These are phyloP conservation scores for Pegea sp. DNA, from an alignment of 23 tunicate genomes.

Conservation along the genomic window DNA sequence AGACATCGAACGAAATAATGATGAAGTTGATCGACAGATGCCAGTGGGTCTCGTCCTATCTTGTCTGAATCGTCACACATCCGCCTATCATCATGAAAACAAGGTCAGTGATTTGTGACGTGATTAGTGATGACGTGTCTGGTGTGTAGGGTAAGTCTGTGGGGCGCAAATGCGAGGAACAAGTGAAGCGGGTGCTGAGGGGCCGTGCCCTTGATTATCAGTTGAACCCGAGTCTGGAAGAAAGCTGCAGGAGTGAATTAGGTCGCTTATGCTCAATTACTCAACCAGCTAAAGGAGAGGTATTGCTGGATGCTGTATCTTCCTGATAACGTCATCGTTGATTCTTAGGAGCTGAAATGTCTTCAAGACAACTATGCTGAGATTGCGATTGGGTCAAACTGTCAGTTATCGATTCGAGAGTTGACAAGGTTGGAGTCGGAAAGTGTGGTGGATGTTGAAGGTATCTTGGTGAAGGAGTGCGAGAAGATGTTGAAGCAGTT, in stretches of 20 bases:
- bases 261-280: conserved; percentile 38
- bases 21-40: conserved; percentile 11
- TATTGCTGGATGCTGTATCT: no score
- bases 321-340: no score
- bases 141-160: neutral
- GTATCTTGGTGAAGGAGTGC: conserved; percentile 39
- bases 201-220: conserved; percentile 57
- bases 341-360: conserved; percentile 35
- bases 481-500: conserved; percentile 38
- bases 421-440: conserved; percentile 35
- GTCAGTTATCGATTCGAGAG: conserved; percentile 10
- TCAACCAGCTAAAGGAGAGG: neutral
- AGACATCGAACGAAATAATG: neutral
- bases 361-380: conserved; percentile 65
- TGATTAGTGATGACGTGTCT: no score
- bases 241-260: conserved; percentile 28
- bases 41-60: conserved; percentile 39
- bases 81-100: neutral
- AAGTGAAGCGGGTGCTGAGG: conserved; percentile 38
- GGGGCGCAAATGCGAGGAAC: conserved; percentile 17
- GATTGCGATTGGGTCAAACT: conserved; percentile 6
- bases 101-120: neutral
- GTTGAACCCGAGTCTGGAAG: conserved; percentile 64
- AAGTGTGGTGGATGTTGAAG: conserved; percentile 32
- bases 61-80: conserved; percentile 45